Conservation (phyloP, 2,888 invertebrate species). For the Herminia tarsipennalis region DNA sequence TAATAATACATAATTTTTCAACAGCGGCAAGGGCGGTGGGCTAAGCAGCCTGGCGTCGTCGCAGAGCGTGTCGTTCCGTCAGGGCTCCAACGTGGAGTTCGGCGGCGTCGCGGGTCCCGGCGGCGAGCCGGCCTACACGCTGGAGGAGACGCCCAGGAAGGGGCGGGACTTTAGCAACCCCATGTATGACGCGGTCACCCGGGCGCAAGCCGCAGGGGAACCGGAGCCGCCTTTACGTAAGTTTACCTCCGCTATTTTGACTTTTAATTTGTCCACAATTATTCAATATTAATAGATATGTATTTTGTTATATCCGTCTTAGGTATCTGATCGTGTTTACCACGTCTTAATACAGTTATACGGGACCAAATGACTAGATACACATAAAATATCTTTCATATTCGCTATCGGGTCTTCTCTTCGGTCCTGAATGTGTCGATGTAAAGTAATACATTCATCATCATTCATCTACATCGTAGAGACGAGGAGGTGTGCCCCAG, state of each 20-base stretch:
- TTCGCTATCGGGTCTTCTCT: too few relatives aligned
- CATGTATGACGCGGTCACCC: slow-evolving; percentile 97
- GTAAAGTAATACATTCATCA: background rate
- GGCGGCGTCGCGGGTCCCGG: slow-evolving; percentile 82
- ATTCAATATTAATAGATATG: too few relatives aligned
- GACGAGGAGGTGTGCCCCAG: background rate
- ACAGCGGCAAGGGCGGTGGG: slow-evolving; percentile 92
- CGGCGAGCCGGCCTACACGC: slow-evolving; percentile 90
- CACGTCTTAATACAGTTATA: too few relatives aligned
- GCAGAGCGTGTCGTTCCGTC: slow-evolving; percentile 96
- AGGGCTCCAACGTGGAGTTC: slow-evolving; percentile 97
- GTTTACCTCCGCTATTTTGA: slow-evolving; percentile 33
- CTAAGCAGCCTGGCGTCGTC: slow-evolving; percentile 93
- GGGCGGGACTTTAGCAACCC: slow-evolving; percentile 98
- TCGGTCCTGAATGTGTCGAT: too few relatives aligned
- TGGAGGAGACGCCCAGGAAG: slow-evolving; percentile 90
- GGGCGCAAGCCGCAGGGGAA: slow-evolving; percentile 79
- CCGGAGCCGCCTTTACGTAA: slow-evolving; percentile 67
- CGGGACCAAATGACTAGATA: too few relatives aligned
- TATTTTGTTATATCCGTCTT: too few relatives aligned
- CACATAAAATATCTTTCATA: too few relatives aligned
- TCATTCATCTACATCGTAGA: background rate
- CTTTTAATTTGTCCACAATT: background rate
- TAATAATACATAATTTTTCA: too few relatives aligned
- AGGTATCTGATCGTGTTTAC: too few relatives aligned